Conservation (phyloP, 2,888 invertebrate genomes). For the Leptopilina myrica region DNA sequence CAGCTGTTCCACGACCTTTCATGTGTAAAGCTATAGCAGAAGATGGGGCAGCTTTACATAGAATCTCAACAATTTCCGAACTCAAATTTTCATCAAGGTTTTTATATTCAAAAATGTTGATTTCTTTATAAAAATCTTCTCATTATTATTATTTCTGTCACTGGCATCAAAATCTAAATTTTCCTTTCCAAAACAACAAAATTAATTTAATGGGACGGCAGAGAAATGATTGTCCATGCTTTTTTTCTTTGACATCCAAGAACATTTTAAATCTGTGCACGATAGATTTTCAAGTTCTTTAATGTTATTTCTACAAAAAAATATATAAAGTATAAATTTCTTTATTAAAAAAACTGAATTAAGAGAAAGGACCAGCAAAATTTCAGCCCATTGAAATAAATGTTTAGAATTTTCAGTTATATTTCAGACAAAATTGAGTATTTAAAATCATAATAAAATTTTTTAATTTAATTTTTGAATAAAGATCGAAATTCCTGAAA, state of each 20-base stretch:
- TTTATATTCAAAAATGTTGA: not conserved
- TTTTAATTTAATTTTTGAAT: too few species aligned
- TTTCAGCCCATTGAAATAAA: not conserved
- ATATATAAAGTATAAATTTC: not conserved
- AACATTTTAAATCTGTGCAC: constrained; percentile 1
- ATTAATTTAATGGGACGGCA: not conserved
- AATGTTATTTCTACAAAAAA: constrained; percentile 5
- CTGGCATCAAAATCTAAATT: not conserved
- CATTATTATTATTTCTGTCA: not conserved
- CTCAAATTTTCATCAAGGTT: not conserved
- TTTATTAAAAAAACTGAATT: not conserved
- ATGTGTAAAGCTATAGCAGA: constrained; percentile 2
- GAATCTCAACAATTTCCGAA: not conserved
- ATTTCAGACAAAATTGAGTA: not conserved
- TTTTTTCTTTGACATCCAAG: not conserved
- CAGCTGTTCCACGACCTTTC: constrained; percentile 6
- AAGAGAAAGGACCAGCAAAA: not conserved
- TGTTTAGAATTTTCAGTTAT: not conserved
- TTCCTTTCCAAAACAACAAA: not conserved
- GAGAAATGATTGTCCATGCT: not conserved
- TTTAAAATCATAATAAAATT: too few species aligned
- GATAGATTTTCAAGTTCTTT: constrained; percentile 13
- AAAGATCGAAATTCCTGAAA: too few species aligned
- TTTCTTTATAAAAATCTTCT: not conserved
- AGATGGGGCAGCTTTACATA: constrained; percentile 12